Evolutionary conservation across 2,797 vertebrate genomes (phyloP), one percentile per base, ranked within the genome.

Genomic region (Pygocentrus nattereri): DNA sequence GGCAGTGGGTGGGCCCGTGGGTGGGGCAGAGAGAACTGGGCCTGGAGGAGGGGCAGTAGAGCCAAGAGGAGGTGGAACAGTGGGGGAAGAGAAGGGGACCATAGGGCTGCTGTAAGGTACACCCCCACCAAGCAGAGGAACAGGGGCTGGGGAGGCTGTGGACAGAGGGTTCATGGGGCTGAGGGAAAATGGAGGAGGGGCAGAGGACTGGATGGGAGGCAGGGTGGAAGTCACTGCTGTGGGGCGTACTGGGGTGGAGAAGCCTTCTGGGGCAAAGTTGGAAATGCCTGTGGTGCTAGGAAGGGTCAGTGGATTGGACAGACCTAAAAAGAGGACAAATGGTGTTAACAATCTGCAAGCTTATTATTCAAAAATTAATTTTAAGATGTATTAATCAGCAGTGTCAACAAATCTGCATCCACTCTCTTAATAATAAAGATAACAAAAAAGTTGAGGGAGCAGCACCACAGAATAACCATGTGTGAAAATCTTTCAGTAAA

Each of bases 1-100:
- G 0, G 95, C 94, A 15, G 91, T 87, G 0, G 96, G 97, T 0
- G 96, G 96, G 54, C 94, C 93, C 0, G 87, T 27, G 4, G 96
- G 92, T 25, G 97, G 95, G 10, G 92, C 86, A 0, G 93, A 71
- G 50, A 93, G 68, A 49, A 82, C 4, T 0, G 84, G 64, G 34
- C 85, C 85, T 44, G 77, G 58, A n/a, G 84, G 58, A n/a, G 80
- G 90, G 78, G 30, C 84, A 77, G 82, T 47, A 44, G 94, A 82
- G 11, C 61, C 83, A 74, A 72, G 85, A 80, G 80, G 91, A 76
- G 88, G 87, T 0, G 31, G 89, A 75, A 56, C 82, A 30, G 85
- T 74, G 44, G 84, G 82, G 23, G 61, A 31, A 0, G 91, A 85
- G 61, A 89, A 87, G 15, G 89, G 49, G 1, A 86, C 50, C 2